A percentile compares a stretch with the other conserved stretches of the same genome.
These are phyloP conservation scores for Lanistes nyassanus DNA, from an alignment of 1,140 invertebrate species.

Conservation along the genomic window DNA sequence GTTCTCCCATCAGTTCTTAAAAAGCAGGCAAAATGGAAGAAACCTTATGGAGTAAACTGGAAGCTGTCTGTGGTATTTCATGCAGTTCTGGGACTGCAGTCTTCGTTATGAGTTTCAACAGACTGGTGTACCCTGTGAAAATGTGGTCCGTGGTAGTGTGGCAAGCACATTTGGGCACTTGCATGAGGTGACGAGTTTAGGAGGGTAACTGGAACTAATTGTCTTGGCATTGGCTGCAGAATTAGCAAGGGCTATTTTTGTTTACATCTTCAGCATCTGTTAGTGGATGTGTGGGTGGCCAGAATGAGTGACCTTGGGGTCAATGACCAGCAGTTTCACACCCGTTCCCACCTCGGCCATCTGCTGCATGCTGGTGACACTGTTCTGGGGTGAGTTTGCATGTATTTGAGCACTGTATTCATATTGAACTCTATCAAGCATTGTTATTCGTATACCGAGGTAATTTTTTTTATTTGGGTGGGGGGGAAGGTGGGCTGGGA, in stretches of 20 bases:
- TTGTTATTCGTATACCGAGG: not conserved
- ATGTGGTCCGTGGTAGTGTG: too few species aligned
- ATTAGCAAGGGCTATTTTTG: not conserved
- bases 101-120: too few species aligned
- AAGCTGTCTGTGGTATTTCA: too few species aligned
- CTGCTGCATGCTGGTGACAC: conserved; percentile 92
- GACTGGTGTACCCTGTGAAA: too few species aligned
- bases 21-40: too few species aligned
- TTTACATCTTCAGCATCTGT: conserved; percentile 75
- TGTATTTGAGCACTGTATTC: not conserved
- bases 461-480: not conserved
- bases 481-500: not conserved
- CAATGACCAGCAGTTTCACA: conserved; percentile 68
- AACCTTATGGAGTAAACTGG: too few species aligned
- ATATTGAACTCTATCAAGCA: not conserved
- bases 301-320: conserved; percentile 88
- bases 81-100: too few species aligned
- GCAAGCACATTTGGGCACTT: too few species aligned
- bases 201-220: not conserved
- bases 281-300: conserved; percentile 95
- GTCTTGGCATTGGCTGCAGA: not conserved
- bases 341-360: conserved; percentile 92
- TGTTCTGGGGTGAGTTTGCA: conserved; percentile 80
- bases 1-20: too few species aligned
- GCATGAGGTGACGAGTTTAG: too few species aligned